A percentile compares a stretch with the other conserved stretches of the same genome.
These are phyloP conservation scores for Peromyscus attwateri DNA, from an alignment of 2,797 vertebrate species.

Conservation along the genomic window DNA sequence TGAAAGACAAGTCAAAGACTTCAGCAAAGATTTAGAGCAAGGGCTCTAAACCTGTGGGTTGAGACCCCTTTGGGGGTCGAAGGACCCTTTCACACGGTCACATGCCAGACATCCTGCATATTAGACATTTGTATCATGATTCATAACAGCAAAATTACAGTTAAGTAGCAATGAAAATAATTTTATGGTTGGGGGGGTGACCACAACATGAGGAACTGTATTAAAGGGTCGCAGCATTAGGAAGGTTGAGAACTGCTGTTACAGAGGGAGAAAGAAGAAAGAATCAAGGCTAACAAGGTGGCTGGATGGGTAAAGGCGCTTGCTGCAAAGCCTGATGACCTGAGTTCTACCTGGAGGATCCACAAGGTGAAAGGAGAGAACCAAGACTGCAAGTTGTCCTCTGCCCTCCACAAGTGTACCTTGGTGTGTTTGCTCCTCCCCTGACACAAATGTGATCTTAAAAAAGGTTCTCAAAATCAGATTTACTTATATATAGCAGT, in stretches of 20 bases:
- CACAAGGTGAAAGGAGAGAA: neutral
- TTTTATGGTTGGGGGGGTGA: no score
- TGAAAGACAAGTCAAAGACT: neutral
- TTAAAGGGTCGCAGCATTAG: neutral
- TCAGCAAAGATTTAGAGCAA: neutral
- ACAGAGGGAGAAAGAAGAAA: neutral
- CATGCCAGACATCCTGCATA: neutral
- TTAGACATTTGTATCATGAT: neutral
- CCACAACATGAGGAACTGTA: neutral
- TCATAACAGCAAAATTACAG: neutral
- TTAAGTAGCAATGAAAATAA: neutral
- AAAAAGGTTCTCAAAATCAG: neutral
- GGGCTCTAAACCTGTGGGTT: neutral
- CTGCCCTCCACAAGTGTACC: neutral
- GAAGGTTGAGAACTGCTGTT: neutral
- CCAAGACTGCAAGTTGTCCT: neutral
- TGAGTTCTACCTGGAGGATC: neutral
- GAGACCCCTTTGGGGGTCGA: neutral
- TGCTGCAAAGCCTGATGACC: neutral
- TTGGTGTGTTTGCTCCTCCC: neutral
- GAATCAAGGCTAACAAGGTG: neutral
- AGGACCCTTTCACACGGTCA: neutral
- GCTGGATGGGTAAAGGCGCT: neutral
- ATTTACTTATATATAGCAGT: neutral
- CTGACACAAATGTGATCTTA: neutral